These are phyloP conservation scores for Diplolepis rosae DNA, from an alignment of 2,888 invertebrate species.

Conservation along the genomic window DNA sequence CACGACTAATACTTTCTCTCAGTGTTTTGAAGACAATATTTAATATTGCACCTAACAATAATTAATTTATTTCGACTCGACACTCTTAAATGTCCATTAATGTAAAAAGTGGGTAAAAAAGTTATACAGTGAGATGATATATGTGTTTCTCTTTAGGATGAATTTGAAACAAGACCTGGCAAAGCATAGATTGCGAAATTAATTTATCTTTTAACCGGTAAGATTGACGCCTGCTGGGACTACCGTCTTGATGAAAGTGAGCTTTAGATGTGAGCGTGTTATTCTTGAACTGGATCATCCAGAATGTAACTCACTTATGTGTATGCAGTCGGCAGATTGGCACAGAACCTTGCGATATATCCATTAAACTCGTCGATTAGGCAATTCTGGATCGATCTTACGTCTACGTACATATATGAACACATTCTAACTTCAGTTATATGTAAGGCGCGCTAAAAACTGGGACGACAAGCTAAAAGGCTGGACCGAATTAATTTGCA, in stretches of 20 bases:
- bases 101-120: no score
- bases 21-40: no score
- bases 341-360: conserved; percentile 8
- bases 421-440: background rate
- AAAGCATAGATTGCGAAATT: background rate
- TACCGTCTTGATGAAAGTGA: conserved; percentile 22
- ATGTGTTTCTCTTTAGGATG: background rate
- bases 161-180: background rate
- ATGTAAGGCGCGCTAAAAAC: background rate
- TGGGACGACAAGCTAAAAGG: conserved; percentile 15
- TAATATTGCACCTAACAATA: no score
- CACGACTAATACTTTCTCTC: no score
- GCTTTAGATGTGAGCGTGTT: conserved; percentile 10
- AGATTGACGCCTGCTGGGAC: background rate
- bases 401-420: background rate
- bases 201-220: background rate
- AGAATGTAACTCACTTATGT: conserved; percentile 25
- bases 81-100: no score
- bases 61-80: no score
- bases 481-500: conserved; percentile 21
- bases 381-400: conserved; percentile 24
- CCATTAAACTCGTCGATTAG: conserved; percentile 19
- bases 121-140: no score
- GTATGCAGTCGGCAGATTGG: conserved; percentile 8
- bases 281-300: conserved; percentile 33